Percentiles rank a stretch among this genome's conserved stretches.
These are phyloP conservation scores for Scophthalmus maximus DNA, from an alignment of 2,113 vertebrate species.

Conservation along the genomic window DNA sequence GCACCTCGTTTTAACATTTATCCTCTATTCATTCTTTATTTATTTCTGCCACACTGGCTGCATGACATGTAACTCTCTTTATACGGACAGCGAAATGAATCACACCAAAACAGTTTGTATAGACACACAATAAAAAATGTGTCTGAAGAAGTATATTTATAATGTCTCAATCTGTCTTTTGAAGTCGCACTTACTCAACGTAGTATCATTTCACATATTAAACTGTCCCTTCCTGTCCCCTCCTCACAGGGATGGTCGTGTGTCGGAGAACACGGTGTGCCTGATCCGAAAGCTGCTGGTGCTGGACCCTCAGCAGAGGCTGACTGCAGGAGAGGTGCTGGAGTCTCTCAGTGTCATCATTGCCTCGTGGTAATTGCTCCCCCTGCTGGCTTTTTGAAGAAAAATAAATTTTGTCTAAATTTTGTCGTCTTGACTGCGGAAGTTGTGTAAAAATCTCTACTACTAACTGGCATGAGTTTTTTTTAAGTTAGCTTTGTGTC, in stretches of 20 bases:
- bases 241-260: conserved; percentile 90
- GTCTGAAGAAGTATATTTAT: no score
- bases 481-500: not conserved
- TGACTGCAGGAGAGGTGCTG: conserved; percentile 93
- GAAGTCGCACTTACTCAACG: no score
- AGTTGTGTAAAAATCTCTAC: not conserved
- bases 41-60: not conserved
- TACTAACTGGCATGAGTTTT: not conserved
- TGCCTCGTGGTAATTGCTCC: conserved; percentile 88
- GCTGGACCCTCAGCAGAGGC: conserved; percentile 95
- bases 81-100: no score
- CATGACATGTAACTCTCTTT: not conserved
- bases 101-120: not conserved
- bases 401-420: no score
- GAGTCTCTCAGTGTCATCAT: conserved; percentile 96
- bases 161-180: no score
- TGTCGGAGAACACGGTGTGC: conserved; percentile 97
- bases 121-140: no score
- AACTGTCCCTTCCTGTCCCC: not conserved
- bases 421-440: not conserved
- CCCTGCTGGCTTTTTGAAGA: conserved; percentile 49
- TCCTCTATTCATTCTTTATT: not conserved
- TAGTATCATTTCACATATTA: not conserved
- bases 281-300: conserved; percentile 97
- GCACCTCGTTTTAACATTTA: no score